Base-by-base conservation (phyloP, 92 coral and sea anemone genomes). In the Phenganax marumi region DNA sequence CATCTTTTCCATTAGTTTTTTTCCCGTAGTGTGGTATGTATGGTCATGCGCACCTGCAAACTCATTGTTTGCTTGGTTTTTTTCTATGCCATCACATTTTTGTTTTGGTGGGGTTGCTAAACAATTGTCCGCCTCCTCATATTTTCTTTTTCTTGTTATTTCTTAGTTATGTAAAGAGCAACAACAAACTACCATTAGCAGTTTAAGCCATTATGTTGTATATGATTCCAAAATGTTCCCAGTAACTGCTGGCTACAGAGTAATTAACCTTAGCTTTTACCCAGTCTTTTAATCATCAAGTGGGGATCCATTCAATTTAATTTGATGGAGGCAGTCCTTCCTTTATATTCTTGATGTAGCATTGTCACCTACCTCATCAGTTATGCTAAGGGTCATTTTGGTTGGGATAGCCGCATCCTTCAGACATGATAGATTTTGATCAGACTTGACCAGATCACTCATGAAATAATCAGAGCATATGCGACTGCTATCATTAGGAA, bases 41-140 rank as follows among this genome's bases (percentile, higher is more conserved):
- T 81, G 85, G 57, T 79, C 84, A 50, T 65, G 77, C 7, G 16
- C 19, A 24, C 0, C 24, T 22, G 58, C 19, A 17, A 57, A 39
- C 25, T 19, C 43, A 62, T n/a, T n/a, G n/a, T n/a, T n/a, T n/a
- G n/a, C n/a, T n/a, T n/a, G n/a, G n/a, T n/a, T n/a, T n/a, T n/a
- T 62, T 62, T 33, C 43, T 33, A 33, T 33, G 43, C 43, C 43
- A 5, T 1, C 5, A 26, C 26, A 62, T n/a, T 7, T 18, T 13
- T 13, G 18, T 62, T 13, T 23, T 62, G 33, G 22, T 58, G 65
- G n/a, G 23, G 65, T 1, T 58, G 22, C 43, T 33, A 33, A 33
- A 33, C 43, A 33, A 5, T 5, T 7, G 65, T 58, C n/a, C 1
- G n/a, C 65, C 43, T 33, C 5, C 43, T 33, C 43, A 33, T 33